Percentiles rank a stretch among this genome's conserved stretches.
Conservation (phyloP, 2,797 vertebrate genomes). For the Anguilla megastoma region DNA sequence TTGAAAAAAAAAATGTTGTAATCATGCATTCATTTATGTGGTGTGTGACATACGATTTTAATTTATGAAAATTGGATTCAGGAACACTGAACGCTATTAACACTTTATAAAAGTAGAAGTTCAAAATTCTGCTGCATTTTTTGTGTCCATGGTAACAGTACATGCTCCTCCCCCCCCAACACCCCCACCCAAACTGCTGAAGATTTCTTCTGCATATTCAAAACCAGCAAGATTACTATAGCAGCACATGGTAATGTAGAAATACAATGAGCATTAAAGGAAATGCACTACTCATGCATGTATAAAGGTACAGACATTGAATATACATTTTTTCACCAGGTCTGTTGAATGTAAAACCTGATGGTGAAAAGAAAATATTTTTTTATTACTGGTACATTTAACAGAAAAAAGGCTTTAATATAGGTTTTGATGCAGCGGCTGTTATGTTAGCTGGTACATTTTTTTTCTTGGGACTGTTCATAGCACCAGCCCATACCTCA, state of each 20-base stretch:
- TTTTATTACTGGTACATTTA: background rate
- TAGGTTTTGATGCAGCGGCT: constrained; percentile 14
- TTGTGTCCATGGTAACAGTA: constrained; percentile 43
- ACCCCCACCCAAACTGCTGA: background rate
- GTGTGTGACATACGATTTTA: background rate
- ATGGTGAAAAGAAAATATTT: background rate
- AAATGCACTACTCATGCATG: background rate
- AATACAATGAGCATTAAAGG: background rate
- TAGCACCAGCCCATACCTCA: background rate
- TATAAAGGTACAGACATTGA: background rate
- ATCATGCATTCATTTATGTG: background rate
- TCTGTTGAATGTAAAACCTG: background rate
- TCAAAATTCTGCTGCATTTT: constrained; percentile 27
- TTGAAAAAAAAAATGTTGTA: background rate
- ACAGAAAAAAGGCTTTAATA: background rate
- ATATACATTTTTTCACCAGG: too few species aligned
- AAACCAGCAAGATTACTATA: background rate
- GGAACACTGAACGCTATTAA: constrained; percentile 7
- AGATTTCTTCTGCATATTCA: background rate
- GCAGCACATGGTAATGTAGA: background rate
- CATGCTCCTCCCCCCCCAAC: too few species aligned
- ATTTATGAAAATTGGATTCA: constrained; percentile 27
- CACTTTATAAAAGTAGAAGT: constrained; percentile 12
- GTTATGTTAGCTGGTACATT: constrained; percentile 16
- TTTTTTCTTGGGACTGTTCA: constrained; percentile 6